Base-by-base conservation (phyloP, 2,797 vertebrate species). In the Tympanoctomys barrerae region DNA sequence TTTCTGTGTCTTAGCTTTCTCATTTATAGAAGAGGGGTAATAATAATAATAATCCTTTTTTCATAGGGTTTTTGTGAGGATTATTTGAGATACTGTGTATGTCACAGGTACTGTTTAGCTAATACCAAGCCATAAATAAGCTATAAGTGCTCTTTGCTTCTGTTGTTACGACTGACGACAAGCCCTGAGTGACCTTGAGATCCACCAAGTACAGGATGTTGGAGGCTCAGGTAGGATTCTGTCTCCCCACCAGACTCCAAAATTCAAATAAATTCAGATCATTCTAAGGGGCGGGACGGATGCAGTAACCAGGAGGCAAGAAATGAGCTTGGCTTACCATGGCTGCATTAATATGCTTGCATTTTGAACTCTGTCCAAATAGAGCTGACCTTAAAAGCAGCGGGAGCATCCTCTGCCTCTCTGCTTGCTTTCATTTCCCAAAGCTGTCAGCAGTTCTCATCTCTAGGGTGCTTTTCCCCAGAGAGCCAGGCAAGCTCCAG, bases 361-460 rank as follows among this genome's bases (percentile, higher is more conserved):
- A 16, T 87, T 87, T 54, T 75, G 90, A 94, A 87, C 49, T 73
- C 46, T 59, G 33, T 96, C 88, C 96, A 82, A 57, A 46, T 8
- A 59, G 64, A 90, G 85, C 90, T 92, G 89, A 94, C 73, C 85
- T 80, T 57, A 90, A 94, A 80, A 57, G 93, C 89, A 26, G 54
- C 0, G 5, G 79, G 61, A 88, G 59, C 3, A 42, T 24, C 70
- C 28, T 96, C 75, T 82, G 36, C 86, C 54, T 92, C 92, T 61
- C 89, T 82, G 70, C 89, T 80, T 42, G n/a, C 89, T 89, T 88
- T 70, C 62, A 39, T 57, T 88, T 33, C 59, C 80, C 70, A 52
- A 80, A 88, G 49, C 61, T 90, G 57, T 81, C 78, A 87, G 96
- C 42, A 14, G 3, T 93, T 94, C 75, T 96, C 89, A 64, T 62